Evolutionary conservation across 2,113 vertebrate species (phyloP).

Genomic region (Chionodraco myersi): DNA sequence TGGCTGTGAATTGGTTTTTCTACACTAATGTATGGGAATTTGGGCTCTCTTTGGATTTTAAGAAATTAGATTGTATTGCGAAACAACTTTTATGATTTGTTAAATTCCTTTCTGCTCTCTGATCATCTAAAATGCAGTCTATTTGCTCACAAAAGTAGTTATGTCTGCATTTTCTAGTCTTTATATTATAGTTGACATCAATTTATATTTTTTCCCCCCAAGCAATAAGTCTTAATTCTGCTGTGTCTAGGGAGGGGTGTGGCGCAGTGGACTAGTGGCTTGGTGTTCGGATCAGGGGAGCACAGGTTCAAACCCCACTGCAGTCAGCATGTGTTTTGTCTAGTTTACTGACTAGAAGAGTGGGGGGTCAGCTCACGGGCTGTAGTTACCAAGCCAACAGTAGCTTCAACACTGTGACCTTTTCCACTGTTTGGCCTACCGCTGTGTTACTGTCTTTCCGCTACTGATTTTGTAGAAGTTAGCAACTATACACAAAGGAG

Average conservation of each 20-base stretch:
- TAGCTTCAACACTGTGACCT: conserved; percentile 1
- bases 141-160: background rate
- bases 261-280: too few species aligned
- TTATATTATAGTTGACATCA: background rate
- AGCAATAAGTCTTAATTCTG: background rate
- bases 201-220: background rate
- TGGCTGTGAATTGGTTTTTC: too few species aligned
- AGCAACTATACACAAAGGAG: background rate
- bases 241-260: background rate
- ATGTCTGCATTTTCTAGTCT: background rate
- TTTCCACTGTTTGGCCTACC: conserved; percentile 3
- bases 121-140: background rate
- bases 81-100: background rate
- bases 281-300: too few species aligned
- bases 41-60: background rate
- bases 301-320: too few species aligned
- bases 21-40: background rate
- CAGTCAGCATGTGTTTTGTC: background rate
- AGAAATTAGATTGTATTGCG: too few species aligned
- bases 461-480: background rate
- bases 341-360: conserved; percentile 15
- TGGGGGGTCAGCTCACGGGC: background rate
- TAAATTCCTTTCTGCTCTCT: background rate
- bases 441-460: background rate
- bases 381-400: conserved; percentile 14